Base-by-base conservation (phyloP, 2,888 invertebrate species). In the Drosophila lacicola region DNA sequence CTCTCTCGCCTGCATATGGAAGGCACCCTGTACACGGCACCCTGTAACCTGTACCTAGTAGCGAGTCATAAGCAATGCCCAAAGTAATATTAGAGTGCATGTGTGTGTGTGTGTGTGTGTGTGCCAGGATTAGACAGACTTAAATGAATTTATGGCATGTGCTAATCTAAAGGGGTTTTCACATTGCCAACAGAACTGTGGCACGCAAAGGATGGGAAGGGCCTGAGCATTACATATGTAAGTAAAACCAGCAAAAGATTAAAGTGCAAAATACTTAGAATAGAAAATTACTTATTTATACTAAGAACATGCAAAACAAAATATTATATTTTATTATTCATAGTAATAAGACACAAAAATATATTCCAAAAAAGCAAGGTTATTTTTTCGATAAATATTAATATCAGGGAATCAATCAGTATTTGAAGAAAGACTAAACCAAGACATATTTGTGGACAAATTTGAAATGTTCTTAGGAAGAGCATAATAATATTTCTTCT, bases 91-190 rank as follows among this genome's bases (percentile, higher is more conserved):
- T 58, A 57, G 58, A 55, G 64, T 64, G 54, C 68, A 44, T 73
- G 58, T 44, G 36, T 14, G 45, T 51, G 58, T 45, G 17, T 47
- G 44, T n/a, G n/a, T n/a, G n/a, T 60, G 61, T 63, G 53, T 41
- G 47, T 45, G 57, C 25, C 42, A 9, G 85, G 88, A 82, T 88
- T 88, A 88, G 79, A 29, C 37, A 42, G 82, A 67, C 77, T 72
- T 72, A 77, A 88, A 85, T 83, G 80, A 85, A 83, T 88, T 82
- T 85, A 88, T 85, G 88, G 86, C 51, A 68, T 77, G 77, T 74
- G 71, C 51, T 83, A 85, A 83, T 88, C 88, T 63, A 45, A 53
- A 64, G 70, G 70, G 66, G 47, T 65, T 78, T 69, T 50, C 66
- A 55, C 56, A 67, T 49, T 11, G 54, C 66, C 47, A 66, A 57